Evolutionary conservation across 2,797 vertebrate species (phyloP), one percentile per base, ranked within the genome.

Genomic region (Eulemur mongoz): DNA sequence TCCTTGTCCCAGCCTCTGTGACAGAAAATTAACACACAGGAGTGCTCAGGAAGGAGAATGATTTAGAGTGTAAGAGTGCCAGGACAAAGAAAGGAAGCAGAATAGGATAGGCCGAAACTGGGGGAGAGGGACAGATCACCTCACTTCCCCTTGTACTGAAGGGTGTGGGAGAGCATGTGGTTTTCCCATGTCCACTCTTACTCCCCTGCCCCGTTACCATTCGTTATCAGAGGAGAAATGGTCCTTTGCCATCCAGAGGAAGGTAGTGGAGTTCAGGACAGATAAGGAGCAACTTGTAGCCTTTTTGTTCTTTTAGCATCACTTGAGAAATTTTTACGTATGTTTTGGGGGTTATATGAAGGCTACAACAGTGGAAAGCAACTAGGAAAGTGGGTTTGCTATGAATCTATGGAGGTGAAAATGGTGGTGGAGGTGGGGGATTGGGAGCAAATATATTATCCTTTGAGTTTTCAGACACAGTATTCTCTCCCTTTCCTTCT

Each of bases 401-500:
- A 32, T 73, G 61, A 95, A 72, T 20, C 84, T 67, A 59, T 45
- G 69, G 59, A 48, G 30, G 52, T 12, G 0, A 70, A 94, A 92
- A 63, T 72, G 35, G 27, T 59, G 17, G 13, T 73, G 9, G 43
- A 17, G 54, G 13, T 65, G 0, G n/a, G 43, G 25, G 57, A 3
- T 13, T 78, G 69, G 17, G 75, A 35, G n/a, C 23, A 25, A 91
- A 69, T 83, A 12, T 18, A 25, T 63, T 86, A 20, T 80, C 45
- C 85, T 93, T 96, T 69, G 78, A 87, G 35, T 35, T 85, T 96
- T 69, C 93, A 92, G 97, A 93, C 14, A 25, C 15, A 4, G 9
- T 15, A 32, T 94, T 89, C 35, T 94, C 59, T 94, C 75, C 15
- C 84, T 96, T 96, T 97, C 52, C 69, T 95, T 93, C 87, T 96